Conservation (phyloP, 2,797 vertebrate species). For the Natrix natrix region DNA sequence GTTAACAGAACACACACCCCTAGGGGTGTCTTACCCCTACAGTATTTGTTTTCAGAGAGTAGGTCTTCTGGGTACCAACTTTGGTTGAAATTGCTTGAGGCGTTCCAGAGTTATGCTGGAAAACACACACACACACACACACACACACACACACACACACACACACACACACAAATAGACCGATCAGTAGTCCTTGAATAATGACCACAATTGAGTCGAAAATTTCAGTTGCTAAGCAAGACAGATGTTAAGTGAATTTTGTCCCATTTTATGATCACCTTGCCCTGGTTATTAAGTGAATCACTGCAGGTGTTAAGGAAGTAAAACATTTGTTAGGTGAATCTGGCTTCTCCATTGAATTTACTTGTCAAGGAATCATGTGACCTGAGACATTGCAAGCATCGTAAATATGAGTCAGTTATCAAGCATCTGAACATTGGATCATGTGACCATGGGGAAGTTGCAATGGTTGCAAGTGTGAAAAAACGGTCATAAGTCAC, state of each 20-base stretch:
- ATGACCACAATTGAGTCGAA: neutral
- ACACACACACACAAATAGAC: neutral
- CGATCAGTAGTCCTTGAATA: neutral
- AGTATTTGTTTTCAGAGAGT: too few species aligned
- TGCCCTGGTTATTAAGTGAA: neutral
- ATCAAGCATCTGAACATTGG: neutral
- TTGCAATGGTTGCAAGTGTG: neutral
- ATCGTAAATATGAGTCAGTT: neutral
- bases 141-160: too few species aligned
- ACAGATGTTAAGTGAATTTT: neutral
- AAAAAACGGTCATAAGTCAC: neutral
- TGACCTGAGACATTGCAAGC: neutral
- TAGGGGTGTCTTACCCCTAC: too few species aligned
- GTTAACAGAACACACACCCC: too few species aligned
- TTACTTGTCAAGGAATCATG: neutral
- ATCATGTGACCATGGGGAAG: neutral
- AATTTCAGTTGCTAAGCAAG: neutral
- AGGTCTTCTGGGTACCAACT: too few species aligned
- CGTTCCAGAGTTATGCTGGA: too few species aligned
- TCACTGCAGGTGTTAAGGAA: neutral
- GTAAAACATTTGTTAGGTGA: neutral
- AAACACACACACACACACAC: too few species aligned
- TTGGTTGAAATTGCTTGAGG: too few species aligned
- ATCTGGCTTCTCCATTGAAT: neutral
- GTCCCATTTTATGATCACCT: neutral